Evolutionary conservation across 2,797 vertebrate species (phyloP), one percentile per base, ranked within the genome.

Genomic region (Schizopygopsis malacanthus): DNA sequence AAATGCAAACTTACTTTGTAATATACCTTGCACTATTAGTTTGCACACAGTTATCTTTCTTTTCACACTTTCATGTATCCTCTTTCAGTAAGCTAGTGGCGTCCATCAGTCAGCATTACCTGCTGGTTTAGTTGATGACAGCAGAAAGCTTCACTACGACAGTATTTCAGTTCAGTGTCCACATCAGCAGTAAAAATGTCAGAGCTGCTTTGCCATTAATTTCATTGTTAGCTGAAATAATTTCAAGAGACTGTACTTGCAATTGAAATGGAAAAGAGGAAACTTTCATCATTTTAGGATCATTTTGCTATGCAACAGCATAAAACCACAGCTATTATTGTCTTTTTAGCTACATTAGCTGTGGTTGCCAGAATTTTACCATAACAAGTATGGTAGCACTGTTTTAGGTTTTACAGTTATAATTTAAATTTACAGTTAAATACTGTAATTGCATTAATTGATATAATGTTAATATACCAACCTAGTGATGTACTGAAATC

Each of bases 31-130:
- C 25, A 54, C 37, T 16, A 5, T 76, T 76, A 37, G 47, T 54
- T 54, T 76, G 2, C 41, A 39, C 43, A 43, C 20, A 4, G 4
- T 33, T 75, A 52, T 75, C 72, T 33, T 52, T 52, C 16, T 6
- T 6, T 75, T 28, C 15, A 75, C n/a, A 18, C 25, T 18, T 81
- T 33, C 2, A 10, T 50, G 37, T 69, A 52, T 81, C 18, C 45
- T 13, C 16, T 39, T 70, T 41, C 65, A 16, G 65, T 81, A 81
- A 54, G 20, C 47, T 33, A 25, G 79, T 18, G 20, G 6, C 18
- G 20, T 71, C 37, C 10, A 25, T 59, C 67, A 72, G 67, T 82
- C 80, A 72, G 37, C 50, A 56, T 71, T 71, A 37, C 20, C 67
- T 71, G 67, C 67, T 43, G 50, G 7, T 56, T 82, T 41, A 71